Percentiles rank a stretch among this genome's conserved stretches.
Evolutionary conservation across 1,140 invertebrate species (phyloP).

Genomic region (Lordiphosa stackelbergi): DNA sequence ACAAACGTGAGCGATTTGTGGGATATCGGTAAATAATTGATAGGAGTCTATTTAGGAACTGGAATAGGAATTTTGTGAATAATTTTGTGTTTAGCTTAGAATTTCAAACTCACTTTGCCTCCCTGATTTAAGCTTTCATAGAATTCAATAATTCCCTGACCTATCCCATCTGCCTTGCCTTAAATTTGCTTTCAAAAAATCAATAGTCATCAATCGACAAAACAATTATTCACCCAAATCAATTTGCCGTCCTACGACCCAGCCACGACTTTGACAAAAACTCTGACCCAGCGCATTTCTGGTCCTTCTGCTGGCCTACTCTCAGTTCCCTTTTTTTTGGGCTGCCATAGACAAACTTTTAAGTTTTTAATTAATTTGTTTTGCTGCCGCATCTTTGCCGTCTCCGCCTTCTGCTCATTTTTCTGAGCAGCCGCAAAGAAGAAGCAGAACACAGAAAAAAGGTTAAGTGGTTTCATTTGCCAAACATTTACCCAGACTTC

Average conservation of each 20-base stretch:
- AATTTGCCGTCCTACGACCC: conserved; percentile 12
- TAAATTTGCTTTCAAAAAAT: not conserved
- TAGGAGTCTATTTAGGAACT: no score
- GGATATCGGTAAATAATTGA: conserved; percentile 1
- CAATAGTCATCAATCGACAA: not conserved
- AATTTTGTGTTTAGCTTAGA: no score
- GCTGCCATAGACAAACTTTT: conserved; percentile 48
- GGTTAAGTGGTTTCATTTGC: conserved; percentile 74
- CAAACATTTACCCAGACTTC: conserved; percentile 62
- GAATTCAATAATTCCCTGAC: not conserved
- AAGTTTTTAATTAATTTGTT: conserved; percentile 74
- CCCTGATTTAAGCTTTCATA: no score
- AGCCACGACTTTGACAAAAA: conserved; percentile 13
- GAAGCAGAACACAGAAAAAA: conserved; percentile 29
- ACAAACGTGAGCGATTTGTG: conserved; percentile 18
- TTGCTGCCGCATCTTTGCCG: conserved; percentile 38
- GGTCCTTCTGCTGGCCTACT: conserved; percentile 5
- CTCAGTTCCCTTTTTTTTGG: conserved; percentile 15
- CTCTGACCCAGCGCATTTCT: conserved; percentile 7
- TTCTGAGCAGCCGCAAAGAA: conserved; percentile 19
- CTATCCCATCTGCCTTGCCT: not conserved
- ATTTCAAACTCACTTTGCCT: no score
- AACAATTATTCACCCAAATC: conserved; percentile 2
- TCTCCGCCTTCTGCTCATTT: conserved; percentile 39
- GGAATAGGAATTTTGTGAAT: no score